Evolutionary conservation across 2,888 invertebrate genomes (phyloP), one percentile per base, ranked within the genome.

Genomic region (Crematogaster levior): DNA sequence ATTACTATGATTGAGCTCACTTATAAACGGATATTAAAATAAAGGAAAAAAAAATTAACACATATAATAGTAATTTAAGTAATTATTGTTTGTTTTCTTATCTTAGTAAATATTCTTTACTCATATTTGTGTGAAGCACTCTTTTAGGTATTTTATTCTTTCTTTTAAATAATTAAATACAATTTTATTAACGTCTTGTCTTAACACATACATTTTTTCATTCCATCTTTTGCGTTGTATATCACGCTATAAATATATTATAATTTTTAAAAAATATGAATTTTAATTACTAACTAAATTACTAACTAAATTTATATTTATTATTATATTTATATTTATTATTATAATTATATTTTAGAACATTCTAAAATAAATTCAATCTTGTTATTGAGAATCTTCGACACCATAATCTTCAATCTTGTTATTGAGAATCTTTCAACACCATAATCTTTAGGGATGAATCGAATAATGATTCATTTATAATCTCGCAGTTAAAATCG

Each of bases 401-500:
- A n/a, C n/a, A n/a, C n/a, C n/a, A n/a, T n/a, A n/a, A n/a, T n/a
- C n/a, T n/a, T n/a, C n/a, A n/a, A 34, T 34, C 6, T 24, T 27
- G 3, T 63, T 24, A 61, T 24, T 27, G 24, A 9, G 5, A 37
- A 27, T 24, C 4, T n/a, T n/a, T 24, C 9, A 2, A 21, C 5
- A 12, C 6, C 30, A 21, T 27, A 37, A 51, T 66, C 18, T 46
- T 27, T 9, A 75, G 24, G 27, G 27, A 5, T 66, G 15, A 37
- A 58, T 58, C 24, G 24, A 6, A 73, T n/a, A 6, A 34, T 46
- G 18, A 37, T 48, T 24, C 34, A 34, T 34, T 74, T 37, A 61
- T 24, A 48, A 60, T 74, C 27, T 66, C 18, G 3, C 1, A 51
- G 7, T 65, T 63, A n/a, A 75, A 75, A 40, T 66, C n/a, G 12